These are phyloP conservation scores for Pelosia muscerda DNA, from an alignment of 2,888 invertebrate genomes.

Conservation along the genomic window DNA sequence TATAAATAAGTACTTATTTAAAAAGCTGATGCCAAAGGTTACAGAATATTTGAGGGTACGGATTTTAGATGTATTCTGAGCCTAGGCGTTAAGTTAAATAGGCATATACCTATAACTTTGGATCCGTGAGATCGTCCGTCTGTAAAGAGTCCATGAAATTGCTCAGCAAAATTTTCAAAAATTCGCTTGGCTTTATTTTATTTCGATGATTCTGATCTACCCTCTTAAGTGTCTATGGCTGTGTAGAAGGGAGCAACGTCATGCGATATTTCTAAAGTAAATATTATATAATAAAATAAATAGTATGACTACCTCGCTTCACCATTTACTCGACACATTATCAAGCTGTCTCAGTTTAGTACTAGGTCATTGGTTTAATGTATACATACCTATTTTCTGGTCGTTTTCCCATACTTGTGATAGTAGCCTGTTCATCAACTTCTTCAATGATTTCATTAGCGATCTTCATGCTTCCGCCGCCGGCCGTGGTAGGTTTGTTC, in stretches of 20 bases:
- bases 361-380: too few relatives aligned
- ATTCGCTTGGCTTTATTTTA: background rate
- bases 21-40: background rate
- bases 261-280: background rate
- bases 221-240: background rate
- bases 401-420: slow-evolving; percentile 89
- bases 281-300: background rate
- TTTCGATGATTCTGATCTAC: too few relatives aligned
- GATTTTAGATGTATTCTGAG: too few relatives aligned
- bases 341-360: background rate
- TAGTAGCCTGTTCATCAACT: slow-evolving; percentile 93
- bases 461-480: slow-evolving; percentile 88
- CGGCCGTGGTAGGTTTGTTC: slow-evolving; percentile 72
- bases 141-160: too few relatives aligned
- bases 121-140: too few relatives aligned
- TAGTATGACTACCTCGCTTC: background rate
- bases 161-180: background rate
- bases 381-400: slow-evolving; percentile 75
- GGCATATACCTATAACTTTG: too few relatives aligned
- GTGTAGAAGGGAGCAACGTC: background rate
- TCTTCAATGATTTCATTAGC: slow-evolving; percentile 91
- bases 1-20: background rate
- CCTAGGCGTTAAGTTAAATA: too few relatives aligned
- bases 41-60: background rate
- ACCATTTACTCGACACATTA: background rate